Evolutionary conservation across 2,888 invertebrate species (phyloP).

Genomic region (Tenodera sinensis): DNA sequence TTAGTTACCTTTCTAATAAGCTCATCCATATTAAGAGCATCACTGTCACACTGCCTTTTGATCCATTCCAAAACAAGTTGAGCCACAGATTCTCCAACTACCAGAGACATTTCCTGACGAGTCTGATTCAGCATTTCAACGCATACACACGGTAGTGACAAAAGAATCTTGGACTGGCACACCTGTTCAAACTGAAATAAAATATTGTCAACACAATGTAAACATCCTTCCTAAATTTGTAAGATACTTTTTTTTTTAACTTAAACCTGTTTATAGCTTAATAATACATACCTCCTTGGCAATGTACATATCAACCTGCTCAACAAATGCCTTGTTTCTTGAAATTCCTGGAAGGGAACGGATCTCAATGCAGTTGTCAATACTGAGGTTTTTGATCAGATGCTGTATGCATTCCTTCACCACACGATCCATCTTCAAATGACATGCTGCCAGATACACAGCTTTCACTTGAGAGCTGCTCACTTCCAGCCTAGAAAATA

Average conservation of each 20-base stretch:
- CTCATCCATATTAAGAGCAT: conserved; percentile 42
- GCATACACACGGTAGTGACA: conserved; percentile 62
- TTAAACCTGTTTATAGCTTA: neutral
- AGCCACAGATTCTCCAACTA: conserved; percentile 55
- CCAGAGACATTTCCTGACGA: conserved; percentile 59
- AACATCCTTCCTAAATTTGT: neutral
- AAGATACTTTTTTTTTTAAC: neutral
- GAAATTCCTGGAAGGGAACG: conserved; percentile 57
- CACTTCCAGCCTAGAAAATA: conserved; percentile 47
- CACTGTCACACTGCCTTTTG: conserved; percentile 42
- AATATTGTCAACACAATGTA: neutral
- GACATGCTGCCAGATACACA: conserved; percentile 75
- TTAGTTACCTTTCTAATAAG: conserved; percentile 54
- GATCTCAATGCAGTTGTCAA: conserved; percentile 56
- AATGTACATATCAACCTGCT: conserved; percentile 67
- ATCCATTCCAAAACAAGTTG: conserved; percentile 64
- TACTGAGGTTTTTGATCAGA: conserved; percentile 62
- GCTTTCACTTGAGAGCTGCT: conserved; percentile 60
- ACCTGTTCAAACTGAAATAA: conserved; percentile 60
- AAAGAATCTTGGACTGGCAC: conserved; percentile 59
- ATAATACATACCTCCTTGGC: conserved; percentile 56
- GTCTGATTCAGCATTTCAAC: conserved; percentile 74
- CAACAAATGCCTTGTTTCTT: conserved; percentile 54
- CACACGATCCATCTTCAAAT: conserved; percentile 71
- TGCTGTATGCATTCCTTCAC: conserved; percentile 67